These are phyloP conservation scores for Setipinna tenuifilis DNA, from an alignment of 2,797 vertebrate species.

Conservation along the genomic window DNA sequence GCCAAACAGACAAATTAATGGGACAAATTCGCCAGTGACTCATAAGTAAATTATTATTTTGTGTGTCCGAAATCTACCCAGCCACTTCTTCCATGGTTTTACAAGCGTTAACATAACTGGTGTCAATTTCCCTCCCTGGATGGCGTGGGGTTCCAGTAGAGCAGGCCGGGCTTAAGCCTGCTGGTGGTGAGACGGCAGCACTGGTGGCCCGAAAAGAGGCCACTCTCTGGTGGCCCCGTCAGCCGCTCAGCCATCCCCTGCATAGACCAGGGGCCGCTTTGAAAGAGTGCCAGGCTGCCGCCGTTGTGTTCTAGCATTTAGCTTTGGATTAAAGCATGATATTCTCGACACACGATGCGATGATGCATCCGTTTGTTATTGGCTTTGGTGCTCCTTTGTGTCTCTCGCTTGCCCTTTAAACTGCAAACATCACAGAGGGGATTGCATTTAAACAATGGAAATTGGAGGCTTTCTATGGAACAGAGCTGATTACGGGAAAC, in stretches of 20 bases:
- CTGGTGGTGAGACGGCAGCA: background rate
- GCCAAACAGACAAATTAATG: no score
- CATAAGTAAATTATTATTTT: no score
- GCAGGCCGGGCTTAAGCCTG: background rate
- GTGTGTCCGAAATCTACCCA: no score
- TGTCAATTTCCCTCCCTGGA: background rate
- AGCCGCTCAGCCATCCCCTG: background rate
- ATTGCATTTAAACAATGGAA: conserved; percentile 30
- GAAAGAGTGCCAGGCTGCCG: background rate
- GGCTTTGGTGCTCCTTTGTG: background rate
- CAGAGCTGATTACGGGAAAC: conserved; percentile 54
- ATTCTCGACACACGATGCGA: background rate
- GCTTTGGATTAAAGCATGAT: conserved; percentile 1
- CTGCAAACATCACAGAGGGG: background rate
- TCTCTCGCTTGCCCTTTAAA: background rate
- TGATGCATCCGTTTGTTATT: background rate
- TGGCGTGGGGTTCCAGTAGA: background rate
- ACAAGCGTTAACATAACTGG: no score
- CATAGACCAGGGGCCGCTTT: background rate
- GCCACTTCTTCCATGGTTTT: no score
- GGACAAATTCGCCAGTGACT: no score
- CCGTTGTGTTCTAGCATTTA: background rate
- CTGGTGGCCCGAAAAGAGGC: background rate
- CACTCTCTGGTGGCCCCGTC: background rate
- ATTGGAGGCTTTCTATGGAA: conserved; percentile 44